These are phyloP conservation scores for Artemia sp. DNA, from an alignment of 2,888 invertebrate genomes.

Conservation along the genomic window DNA sequence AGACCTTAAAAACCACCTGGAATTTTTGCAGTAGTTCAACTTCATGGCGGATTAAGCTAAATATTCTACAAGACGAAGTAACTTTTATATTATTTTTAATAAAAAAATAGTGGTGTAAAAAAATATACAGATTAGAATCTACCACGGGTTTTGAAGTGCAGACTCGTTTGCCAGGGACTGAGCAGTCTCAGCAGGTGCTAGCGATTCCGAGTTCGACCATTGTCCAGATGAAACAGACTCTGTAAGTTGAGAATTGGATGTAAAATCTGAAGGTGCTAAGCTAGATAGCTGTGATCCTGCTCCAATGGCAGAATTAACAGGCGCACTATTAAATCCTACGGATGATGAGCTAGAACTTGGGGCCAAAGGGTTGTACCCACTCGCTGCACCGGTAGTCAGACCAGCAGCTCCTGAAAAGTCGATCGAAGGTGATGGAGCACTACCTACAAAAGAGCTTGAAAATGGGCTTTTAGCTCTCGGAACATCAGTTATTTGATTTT, in stretches of 20 bases:
- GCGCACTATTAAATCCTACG: background rate
- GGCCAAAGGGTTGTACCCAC: background rate
- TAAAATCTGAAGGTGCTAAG: background rate
- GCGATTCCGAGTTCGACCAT: background rate
- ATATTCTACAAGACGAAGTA: too few relatives aligned
- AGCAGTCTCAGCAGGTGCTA: constrained; percentile 7
- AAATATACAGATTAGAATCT: too few relatives aligned
- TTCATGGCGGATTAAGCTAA: too few relatives aligned
- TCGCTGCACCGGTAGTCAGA: background rate
- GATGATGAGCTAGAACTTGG: background rate
- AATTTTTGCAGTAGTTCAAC: too few relatives aligned
- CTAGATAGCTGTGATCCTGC: background rate
- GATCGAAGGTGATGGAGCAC: background rate
- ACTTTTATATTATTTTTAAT: too few relatives aligned
- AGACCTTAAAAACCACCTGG: too few relatives aligned
- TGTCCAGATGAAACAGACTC: background rate
- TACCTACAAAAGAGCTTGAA: background rate
- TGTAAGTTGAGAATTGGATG: background rate
- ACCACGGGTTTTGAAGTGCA: too few relatives aligned
- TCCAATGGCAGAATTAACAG: background rate
- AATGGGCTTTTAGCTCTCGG: background rate
- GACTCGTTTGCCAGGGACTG: too few relatives aligned
- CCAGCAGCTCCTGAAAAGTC: background rate
- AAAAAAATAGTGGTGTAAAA: too few relatives aligned
- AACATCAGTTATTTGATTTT: background rate